Conservation (phyloP, 2,797 vertebrate species). For the Parauchenoglanis punctatus region DNA sequence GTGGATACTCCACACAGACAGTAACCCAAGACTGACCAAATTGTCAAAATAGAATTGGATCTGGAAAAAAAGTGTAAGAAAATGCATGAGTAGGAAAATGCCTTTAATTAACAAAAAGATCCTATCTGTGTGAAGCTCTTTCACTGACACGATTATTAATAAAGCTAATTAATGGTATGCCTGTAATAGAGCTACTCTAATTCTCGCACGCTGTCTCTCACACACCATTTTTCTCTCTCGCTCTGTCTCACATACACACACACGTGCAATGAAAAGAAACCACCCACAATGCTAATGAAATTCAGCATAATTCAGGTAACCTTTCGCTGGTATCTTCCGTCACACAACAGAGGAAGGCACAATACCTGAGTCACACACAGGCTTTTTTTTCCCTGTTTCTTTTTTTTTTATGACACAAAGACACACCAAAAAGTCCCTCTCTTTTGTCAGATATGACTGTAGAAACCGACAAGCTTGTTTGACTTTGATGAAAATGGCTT, state of each 20-base stretch:
- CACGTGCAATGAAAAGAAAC: not conserved
- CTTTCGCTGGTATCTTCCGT: not conserved
- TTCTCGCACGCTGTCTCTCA: not conserved
- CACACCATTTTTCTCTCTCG: not conserved
- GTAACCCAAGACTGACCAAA: not conserved
- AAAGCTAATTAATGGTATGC: not conserved
- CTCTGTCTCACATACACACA: not conserved
- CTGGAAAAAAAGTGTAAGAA: not conserved
- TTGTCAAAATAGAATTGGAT: not conserved
- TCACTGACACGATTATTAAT: not conserved
- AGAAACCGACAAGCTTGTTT: slow-evolving; percentile 57
- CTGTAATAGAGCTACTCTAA: not conserved
- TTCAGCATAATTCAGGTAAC: not conserved
- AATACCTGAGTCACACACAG: not conserved
- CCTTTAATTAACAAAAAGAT: not conserved
- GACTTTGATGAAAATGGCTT: slow-evolving; percentile 59
- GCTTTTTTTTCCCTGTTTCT: not conserved
- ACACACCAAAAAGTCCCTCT: slow-evolving; percentile 46
- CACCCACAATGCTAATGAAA: not conserved
- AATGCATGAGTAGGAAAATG: not conserved
- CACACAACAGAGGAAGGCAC: slow-evolving; percentile 28
- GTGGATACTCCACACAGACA: not conserved
- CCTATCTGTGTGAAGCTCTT: not conserved
- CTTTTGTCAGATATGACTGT: slow-evolving; percentile 50
- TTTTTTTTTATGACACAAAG: not conserved